Percentiles rank a stretch among this genome's conserved stretches.
These are phyloP conservation scores for Brachyptera putata DNA, from an alignment of 2,888 invertebrate genomes.

Conservation along the genomic window DNA sequence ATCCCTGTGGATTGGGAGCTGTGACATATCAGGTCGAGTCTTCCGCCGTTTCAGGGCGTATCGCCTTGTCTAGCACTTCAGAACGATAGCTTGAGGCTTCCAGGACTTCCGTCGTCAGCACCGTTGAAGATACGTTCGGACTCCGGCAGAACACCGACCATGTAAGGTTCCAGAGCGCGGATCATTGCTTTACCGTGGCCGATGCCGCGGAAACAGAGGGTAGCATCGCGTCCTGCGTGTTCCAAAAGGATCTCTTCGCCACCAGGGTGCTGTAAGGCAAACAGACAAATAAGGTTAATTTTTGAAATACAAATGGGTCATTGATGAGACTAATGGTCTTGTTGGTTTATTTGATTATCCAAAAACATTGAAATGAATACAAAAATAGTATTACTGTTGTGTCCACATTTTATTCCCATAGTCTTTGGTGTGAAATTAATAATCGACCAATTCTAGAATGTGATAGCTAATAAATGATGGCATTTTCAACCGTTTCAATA, in stretches of 20 bases:
- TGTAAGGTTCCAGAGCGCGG: constrained; percentile 61
- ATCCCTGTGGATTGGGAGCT: no score
- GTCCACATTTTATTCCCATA: no score
- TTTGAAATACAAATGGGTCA: background rate
- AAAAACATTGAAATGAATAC: background rate
- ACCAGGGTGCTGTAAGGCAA: constrained; percentile 66
- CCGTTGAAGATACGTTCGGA: constrained; percentile 69
- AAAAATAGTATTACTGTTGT: no score
- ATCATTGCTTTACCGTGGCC: constrained; percentile 69
- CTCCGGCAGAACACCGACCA: constrained; percentile 71
- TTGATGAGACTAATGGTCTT: background rate
- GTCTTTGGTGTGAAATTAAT: no score
- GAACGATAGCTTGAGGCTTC: no score
- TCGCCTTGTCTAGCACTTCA: no score
- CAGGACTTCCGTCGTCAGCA: no score
- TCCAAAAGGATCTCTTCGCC: constrained; percentile 78
- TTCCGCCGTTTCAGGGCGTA: no score
- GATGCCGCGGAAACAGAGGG: constrained; percentile 72
- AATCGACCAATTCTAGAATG: no score
- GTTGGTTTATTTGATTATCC: background rate
- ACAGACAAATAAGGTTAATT: constrained; percentile 38
- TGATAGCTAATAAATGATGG: no score
- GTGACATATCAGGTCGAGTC: no score
- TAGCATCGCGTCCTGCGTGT: constrained; percentile 80
- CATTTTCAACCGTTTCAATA: no score